phyloP scores from a whole-genome alignment of 2,797 vertebrate genomes.

The Sebastes taczanowskii region DNA sequence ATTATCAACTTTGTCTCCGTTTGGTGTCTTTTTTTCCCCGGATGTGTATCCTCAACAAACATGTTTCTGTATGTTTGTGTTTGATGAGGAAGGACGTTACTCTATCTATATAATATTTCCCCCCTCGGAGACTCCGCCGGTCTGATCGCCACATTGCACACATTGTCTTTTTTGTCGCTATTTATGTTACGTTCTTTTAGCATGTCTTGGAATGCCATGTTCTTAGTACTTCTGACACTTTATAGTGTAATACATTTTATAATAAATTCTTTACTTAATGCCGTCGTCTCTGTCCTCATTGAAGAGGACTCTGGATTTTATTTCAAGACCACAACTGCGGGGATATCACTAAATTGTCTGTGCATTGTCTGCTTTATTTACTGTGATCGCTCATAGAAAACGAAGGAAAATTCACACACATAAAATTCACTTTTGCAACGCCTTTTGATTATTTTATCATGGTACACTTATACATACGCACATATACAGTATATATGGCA shows the following conservation, averaged over 20 bases:
- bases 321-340: too few species aligned
- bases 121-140: neutral
- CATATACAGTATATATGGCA: too few species aligned
- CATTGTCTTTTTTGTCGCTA: constrained; percentile 65
- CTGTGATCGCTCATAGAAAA: too few species aligned
- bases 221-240: constrained; percentile 92
- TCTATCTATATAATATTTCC: neutral
- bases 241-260: constrained; percentile 87
- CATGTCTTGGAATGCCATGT: constrained; percentile 87
- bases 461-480: too few species aligned
- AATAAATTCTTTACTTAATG: constrained; percentile 85
- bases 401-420: too few species aligned
- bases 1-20: constrained; percentile 47
- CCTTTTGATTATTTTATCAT: too few species aligned
- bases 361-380: too few species aligned
- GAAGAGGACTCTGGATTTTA: neutral
- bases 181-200: constrained; percentile 82
- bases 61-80: constrained; percentile 5
- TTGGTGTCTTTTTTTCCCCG: neutral
- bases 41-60: constrained; percentile 38
- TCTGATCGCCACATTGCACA: constrained; percentile 79
- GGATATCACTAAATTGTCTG: too few species aligned
- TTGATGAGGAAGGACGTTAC: neutral
- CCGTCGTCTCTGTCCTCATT: constrained; percentile 12
- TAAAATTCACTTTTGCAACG: too few species aligned